Evolutionary conservation across 2,888 invertebrate species (phyloP).

Genomic region (Mesorhabditis spiculigera): DNA sequence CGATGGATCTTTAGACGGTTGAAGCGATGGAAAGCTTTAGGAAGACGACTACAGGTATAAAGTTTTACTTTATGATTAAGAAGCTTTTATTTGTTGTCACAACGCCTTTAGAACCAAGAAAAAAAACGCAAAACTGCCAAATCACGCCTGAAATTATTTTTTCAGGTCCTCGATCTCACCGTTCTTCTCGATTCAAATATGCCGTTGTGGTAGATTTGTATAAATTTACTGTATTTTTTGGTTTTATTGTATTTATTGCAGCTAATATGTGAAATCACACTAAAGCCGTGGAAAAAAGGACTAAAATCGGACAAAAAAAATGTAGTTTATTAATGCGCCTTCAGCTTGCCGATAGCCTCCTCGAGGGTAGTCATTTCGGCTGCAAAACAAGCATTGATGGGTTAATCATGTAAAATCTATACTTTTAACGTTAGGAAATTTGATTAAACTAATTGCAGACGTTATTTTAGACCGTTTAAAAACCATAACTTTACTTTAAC

Average conservation of each 20-base stretch:
- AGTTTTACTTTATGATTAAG: too few species aligned
- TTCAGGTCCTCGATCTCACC: neutral
- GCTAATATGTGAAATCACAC: neutral
- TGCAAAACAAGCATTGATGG: too few species aligned
- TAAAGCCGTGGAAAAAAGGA: neutral
- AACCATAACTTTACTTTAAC: too few species aligned
- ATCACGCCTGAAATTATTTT: too few species aligned
- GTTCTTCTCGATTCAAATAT: neutral
- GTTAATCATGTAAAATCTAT: too few species aligned
- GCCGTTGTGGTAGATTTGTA: neutral
- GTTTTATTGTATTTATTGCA: neutral
- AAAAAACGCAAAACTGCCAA: too few species aligned
- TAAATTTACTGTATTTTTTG: too few species aligned
- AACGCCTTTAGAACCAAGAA: too few species aligned
- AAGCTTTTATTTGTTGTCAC: too few species aligned
- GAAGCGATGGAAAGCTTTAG: slow-evolving; percentile 1
- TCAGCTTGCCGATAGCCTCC: slow-evolving; percentile 5
- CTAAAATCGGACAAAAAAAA: neutral
- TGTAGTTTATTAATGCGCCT: neutral
- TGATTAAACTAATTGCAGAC: neutral
- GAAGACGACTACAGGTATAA: neutral
- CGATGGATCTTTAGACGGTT: neutral
- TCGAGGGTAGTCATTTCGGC: neutral
- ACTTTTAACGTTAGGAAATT: neutral
- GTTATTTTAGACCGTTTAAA: too few species aligned